phyloP scores from a whole-genome alignment of 2,113 vertebrate species.

The Carettochelys insculpta region DNA sequence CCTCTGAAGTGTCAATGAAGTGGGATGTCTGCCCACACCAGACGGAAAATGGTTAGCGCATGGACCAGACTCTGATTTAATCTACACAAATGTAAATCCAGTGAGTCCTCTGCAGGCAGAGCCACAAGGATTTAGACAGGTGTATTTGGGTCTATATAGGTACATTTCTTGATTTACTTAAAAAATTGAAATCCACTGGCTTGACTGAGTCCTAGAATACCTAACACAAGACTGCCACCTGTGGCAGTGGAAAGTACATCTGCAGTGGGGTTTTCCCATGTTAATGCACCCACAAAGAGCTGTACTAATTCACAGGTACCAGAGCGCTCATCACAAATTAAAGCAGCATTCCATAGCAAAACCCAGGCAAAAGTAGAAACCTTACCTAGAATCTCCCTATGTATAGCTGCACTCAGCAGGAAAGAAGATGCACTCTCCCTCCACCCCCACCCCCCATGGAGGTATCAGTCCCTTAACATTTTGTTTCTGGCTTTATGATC shows the following conservation, averaged over 20 bases:
- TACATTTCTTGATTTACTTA: not conserved
- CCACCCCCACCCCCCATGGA: not conserved
- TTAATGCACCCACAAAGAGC: rapidly evolving
- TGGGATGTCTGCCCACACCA: too few relatives aligned
- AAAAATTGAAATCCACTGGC: not conserved
- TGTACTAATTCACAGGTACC: not conserved
- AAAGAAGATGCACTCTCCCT: not conserved
- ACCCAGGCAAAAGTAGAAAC: not conserved
- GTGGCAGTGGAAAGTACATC: not conserved
- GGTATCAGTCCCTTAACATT: not conserved
- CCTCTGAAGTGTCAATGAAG: too few relatives aligned
- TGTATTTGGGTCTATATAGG: not conserved
- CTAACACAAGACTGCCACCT: not conserved
- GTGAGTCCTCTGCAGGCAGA: not conserved
- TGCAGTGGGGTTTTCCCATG: rapidly evolving
- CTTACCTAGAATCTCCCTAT: not conserved
- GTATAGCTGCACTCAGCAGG: not conserved
- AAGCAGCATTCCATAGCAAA: not conserved
- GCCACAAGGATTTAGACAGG: not conserved
- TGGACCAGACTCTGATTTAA: not conserved
- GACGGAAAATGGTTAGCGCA: not conserved
- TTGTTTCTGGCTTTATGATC: not conserved
- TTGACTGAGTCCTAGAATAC: not conserved
- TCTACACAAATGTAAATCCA: not conserved
- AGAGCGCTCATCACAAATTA: not conserved